Evolutionary conservation across 2,888 invertebrate genomes (phyloP).

Genomic region (Agriopis leucophaearia): DNA sequence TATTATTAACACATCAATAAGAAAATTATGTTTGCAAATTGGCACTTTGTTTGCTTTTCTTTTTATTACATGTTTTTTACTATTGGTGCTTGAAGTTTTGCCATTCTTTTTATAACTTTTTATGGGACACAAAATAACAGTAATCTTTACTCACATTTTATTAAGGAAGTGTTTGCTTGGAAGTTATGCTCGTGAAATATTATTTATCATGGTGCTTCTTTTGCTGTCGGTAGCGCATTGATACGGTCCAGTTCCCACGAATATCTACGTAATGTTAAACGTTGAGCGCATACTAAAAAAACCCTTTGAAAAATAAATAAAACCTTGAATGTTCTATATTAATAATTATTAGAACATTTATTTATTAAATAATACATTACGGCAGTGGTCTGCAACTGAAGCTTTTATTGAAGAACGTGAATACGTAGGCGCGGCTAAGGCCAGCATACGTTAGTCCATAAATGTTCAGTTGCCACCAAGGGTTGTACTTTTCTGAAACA

Average conservation of each 20-base stretch:
- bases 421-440: too few relatives aligned
- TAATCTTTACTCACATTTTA: background rate
- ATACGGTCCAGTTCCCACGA: constrained; percentile 67
- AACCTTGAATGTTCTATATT: background rate
- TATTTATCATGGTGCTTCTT: constrained; percentile 39
- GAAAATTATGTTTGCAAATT: too few relatives aligned
- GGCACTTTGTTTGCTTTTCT: too few relatives aligned
- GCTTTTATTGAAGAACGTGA: too few relatives aligned
- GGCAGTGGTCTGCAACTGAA: too few relatives aligned
- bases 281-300: constrained; percentile 56
- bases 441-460: too few relatives aligned
- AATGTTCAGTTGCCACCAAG: too few relatives aligned
- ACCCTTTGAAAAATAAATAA: background rate
- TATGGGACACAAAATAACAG: background rate
- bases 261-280: constrained; percentile 57
- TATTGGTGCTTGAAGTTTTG: background rate
- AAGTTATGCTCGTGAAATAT: background rate
- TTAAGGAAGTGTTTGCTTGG: background rate
- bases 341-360: background rate
- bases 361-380: too few relatives aligned
- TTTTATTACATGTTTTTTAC: background rate
- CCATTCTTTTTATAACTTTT: background rate
- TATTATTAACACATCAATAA: too few relatives aligned
- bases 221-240: constrained; percentile 54
- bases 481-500: too few relatives aligned